Percentiles rank a stretch among this genome's conserved stretches.
These are phyloP conservation scores for Pterostichus madidus DNA, from an alignment of 2,888 invertebrate species.

Conservation along the genomic window DNA sequence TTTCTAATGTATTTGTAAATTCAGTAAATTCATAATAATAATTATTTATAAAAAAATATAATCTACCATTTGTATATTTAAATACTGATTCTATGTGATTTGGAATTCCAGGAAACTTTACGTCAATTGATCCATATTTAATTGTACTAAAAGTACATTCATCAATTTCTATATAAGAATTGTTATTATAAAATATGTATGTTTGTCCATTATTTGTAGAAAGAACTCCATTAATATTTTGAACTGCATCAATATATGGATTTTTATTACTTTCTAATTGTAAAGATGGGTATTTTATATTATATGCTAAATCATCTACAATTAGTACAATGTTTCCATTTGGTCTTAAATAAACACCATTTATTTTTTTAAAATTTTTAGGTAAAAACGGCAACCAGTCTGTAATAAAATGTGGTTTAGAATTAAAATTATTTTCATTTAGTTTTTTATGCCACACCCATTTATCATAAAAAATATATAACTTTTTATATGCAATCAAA, in stretches of 20 bases:
- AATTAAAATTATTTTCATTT: neutral
- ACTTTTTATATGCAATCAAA: neutral
- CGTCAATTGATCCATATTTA: neutral
- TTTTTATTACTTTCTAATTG: neutral
- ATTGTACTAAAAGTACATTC: constrained; percentile 4
- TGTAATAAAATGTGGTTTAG: neutral
- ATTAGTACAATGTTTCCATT: constrained; percentile 36
- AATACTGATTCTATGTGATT: constrained; percentile 7
- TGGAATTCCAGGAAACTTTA: constrained; percentile 34
- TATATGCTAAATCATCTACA: constrained; percentile 7
- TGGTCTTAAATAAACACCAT: constrained; percentile 24
- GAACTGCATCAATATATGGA: neutral
- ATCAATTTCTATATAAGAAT: neutral
- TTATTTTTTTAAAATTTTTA: constrained; percentile 15
- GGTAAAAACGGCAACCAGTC: constrained; percentile 29
- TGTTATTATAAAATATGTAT: constrained; percentile 20
- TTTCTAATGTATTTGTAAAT: constrained; percentile 19
- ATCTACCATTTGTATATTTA: constrained; percentile 22
- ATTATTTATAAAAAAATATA: constrained; percentile 33
- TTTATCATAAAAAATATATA: constrained; percentile 9
- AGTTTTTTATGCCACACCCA: constrained; percentile 30
- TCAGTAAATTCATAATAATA: constrained; percentile 23
- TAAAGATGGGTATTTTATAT: constrained; percentile 43
- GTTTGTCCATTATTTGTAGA: constrained; percentile 18
- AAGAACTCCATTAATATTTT: constrained; percentile 17